phyloP scores from a whole-genome alignment of 2,888 invertebrate species.

The Heterodera filipjevi region DNA sequence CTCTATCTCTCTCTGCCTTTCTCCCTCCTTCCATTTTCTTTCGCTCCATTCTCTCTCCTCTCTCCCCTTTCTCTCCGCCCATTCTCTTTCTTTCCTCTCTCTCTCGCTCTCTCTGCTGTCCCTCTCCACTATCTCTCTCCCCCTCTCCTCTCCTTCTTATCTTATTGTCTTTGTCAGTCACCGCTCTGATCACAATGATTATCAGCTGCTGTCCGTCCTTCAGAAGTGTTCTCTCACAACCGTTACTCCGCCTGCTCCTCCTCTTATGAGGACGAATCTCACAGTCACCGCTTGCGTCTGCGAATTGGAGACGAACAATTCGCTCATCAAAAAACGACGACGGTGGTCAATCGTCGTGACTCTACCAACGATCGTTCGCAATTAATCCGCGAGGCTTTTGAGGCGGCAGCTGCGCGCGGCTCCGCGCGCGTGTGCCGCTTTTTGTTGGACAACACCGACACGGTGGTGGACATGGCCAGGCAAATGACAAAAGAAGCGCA shows the following conservation, averaged over 20 bases:
- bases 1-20: too few species aligned
- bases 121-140: too few species aligned
- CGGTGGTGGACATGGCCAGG: slow-evolving; percentile 38
- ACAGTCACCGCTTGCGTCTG: not conserved
- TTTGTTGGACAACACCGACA: slow-evolving; percentile 43
- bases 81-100: too few species aligned
- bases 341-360: not conserved
- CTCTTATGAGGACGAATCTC: slow-evolving; percentile 6
- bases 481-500: too few species aligned
- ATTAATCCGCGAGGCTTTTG: slow-evolving; percentile 84
- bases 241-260: slow-evolving; percentile 18
- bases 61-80: too few species aligned
- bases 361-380: slow-evolving; percentile 24
- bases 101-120: too few species aligned
- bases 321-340: too few species aligned
- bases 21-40: too few species aligned
- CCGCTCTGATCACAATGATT: not conserved
- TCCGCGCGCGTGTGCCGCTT: slow-evolving; percentile 40
- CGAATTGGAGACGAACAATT: not conserved
- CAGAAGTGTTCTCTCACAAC: not conserved
- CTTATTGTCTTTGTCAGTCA: too few species aligned
- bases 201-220: not conserved
- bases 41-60: too few species aligned
- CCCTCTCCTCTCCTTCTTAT: too few species aligned
- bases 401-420: slow-evolving; percentile 73